phyloP scores from a whole-genome alignment of 1,140 invertebrate species.

The Caerostris extrusa region DNA sequence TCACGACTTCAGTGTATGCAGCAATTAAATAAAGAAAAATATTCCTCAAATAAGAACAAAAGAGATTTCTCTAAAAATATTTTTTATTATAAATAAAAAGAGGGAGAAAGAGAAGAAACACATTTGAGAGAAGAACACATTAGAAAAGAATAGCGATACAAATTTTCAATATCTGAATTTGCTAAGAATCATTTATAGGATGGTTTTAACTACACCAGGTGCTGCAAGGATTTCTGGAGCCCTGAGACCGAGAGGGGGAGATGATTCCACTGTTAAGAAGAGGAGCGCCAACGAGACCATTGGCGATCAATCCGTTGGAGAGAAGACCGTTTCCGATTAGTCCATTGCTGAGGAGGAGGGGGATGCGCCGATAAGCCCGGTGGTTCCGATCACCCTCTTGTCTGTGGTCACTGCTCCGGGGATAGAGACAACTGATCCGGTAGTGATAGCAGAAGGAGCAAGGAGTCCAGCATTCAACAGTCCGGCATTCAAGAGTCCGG shows the following conservation, averaged over 20 bases:
- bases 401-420: conserved; percentile 51
- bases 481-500: neutral
- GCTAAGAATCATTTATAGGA: neutral
- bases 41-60: too few species aligned
- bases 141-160: too few species aligned
- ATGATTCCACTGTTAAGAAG: neutral
- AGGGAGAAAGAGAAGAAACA: too few species aligned
- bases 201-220: conserved; percentile 7
- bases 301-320: too few species aligned
- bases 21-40: too few species aligned
- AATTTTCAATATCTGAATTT: too few species aligned
- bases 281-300: neutral
- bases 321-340: neutral
- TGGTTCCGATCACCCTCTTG: conserved; percentile 43
- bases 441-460: neutral
- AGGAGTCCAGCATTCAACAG: neutral
- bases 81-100: too few species aligned
- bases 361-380: neutral
- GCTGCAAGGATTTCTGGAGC: neutral
- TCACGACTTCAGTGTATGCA: too few species aligned
- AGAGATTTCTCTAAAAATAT: too few species aligned
- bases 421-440: conserved; percentile 23
- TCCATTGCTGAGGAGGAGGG: neutral
- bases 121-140: too few species aligned
- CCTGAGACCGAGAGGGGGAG: neutral